phyloP scores from a whole-genome alignment of 2,888 invertebrate species.

The Cecidostiba fungosa region DNA sequence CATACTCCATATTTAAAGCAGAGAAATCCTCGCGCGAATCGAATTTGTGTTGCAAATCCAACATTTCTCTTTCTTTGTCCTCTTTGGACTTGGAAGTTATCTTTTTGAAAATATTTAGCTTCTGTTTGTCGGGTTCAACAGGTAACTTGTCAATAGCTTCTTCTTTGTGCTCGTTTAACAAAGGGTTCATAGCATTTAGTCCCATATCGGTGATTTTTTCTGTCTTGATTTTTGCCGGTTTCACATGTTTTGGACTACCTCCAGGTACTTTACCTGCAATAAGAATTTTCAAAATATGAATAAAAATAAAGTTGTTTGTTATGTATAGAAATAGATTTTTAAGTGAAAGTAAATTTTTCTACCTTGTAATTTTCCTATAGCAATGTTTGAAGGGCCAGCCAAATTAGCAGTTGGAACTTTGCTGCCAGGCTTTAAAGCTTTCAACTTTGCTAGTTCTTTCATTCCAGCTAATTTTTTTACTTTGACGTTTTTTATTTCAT shows the following conservation, averaged over 20 bases:
- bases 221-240: conserved; percentile 70
- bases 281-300: background rate
- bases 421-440: conserved; percentile 79
- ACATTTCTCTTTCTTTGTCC: conserved; percentile 82
- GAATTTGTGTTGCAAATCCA: conserved; percentile 72
- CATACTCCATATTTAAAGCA: conserved; percentile 79
- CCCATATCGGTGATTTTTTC: conserved; percentile 71
- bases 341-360: background rate
- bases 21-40: conserved; percentile 79
- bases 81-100: conserved; percentile 88
- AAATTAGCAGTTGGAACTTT: conserved; percentile 77
- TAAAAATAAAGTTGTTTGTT: background rate
- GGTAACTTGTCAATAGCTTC: conserved; percentile 84
- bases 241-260: conserved; percentile 71
- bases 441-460: conserved; percentile 82
- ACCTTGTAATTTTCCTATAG: conserved; percentile 45
- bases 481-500: conserved; percentile 79
- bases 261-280: conserved; percentile 54
- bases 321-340: background rate
- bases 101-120: conserved; percentile 93
- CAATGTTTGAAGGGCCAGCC: conserved; percentile 73
- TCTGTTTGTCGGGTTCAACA: conserved; percentile 91
- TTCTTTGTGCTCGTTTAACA: conserved; percentile 81
- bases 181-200: conserved; percentile 42
- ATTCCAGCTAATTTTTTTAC: conserved; percentile 81